Evolutionary conservation across 2,888 invertebrate species (phyloP), one percentile per base, ranked within the genome.

Genomic region (Dolomedes plantarius): DNA sequence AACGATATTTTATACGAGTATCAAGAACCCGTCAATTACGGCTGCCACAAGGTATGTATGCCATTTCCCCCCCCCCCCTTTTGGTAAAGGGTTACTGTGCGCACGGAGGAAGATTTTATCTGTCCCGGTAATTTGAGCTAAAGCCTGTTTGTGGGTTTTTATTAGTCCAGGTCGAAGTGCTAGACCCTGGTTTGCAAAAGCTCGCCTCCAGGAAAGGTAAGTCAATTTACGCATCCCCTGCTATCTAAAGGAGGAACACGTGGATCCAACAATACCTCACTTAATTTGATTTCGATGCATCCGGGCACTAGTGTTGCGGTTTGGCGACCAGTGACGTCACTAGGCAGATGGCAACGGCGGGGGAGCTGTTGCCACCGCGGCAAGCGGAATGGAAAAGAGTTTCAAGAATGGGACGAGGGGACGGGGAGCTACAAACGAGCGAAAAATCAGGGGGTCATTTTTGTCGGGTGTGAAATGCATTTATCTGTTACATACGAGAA

Each of bases 221-320:
- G 82, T 83, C 82, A 76, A 83, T 83, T 83, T 83, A 36, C 62
- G 41, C 31, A 27, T 72, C n/a, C 65, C 46, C 27, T 29, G 7
- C 7, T n/a, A 27, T 19, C 65, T 71, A 71, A 85, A 85, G 77
- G 32, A 19, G 77, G 56, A 85, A 72, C 77, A 77, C 83, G 83
- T 85, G 83, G 67, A 77, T 9, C 56, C n/a, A 85, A 85, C 83
- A 85, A 85, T 85, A 78, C 77, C 77, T 77, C 77, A 85, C 83
- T 85, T 85, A 85, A 85, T 85, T 85, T 85, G 71, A 85, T 85
- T 85, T 77, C 72, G 76, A 76, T 83, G 56, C 56, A 64, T 76
- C 82, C 64, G 39, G 82, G 75, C 62, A 50, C 77, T 23, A 23
- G 5, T 85, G 83, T 85, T 85, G 83, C 62, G 83, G 83, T 85